phyloP scores from a whole-genome alignment of 2,888 invertebrate species.

The Amaurobius ferox region DNA sequence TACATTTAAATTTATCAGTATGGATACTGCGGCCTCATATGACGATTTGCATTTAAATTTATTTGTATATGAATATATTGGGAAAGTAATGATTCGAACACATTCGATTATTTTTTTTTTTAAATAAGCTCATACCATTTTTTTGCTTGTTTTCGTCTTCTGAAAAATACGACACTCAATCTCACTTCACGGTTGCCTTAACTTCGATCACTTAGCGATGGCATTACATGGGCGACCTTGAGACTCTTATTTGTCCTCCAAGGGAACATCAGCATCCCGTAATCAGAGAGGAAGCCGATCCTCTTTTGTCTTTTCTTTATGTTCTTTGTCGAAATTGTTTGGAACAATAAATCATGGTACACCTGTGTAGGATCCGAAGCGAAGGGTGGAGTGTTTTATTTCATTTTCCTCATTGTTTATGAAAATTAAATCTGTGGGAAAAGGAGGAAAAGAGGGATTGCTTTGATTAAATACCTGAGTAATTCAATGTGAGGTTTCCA shows the following conservation, averaged over 20 bases:
- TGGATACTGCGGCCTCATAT: too few relatives aligned
- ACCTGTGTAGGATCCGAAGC: not conserved
- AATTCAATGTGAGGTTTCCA: not conserved
- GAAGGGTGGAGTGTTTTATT: conserved; percentile 17
- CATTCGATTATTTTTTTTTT: too few relatives aligned
- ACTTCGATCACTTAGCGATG: conserved; percentile 21
- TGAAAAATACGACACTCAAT: conserved; percentile 33
- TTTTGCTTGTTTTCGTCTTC: not conserved
- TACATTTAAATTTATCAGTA: too few relatives aligned
- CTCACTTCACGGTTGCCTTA: conserved; percentile 56
- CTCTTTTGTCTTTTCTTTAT: not conserved
- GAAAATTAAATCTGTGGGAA: conserved; percentile 10
- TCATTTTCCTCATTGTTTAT: conserved; percentile 2
- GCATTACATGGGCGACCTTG: conserved; percentile 34
- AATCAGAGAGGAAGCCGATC: conserved; percentile 34
- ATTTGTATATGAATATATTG: too few relatives aligned
- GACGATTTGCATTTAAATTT: too few relatives aligned
- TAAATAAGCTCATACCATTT: too few relatives aligned
- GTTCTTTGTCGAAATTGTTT: not conserved
- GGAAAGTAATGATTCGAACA: too few relatives aligned
- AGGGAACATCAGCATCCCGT: conserved; percentile 22
- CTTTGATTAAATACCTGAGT: not conserved
- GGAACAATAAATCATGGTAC: conserved; percentile 14
- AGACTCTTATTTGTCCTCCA: conserved; percentile 13
- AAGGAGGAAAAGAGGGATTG: not conserved